Evolutionary conservation across 2,888 invertebrate species (phyloP), one percentile per base, ranked within the genome.

Genomic region (Tipula helvola): DNA sequence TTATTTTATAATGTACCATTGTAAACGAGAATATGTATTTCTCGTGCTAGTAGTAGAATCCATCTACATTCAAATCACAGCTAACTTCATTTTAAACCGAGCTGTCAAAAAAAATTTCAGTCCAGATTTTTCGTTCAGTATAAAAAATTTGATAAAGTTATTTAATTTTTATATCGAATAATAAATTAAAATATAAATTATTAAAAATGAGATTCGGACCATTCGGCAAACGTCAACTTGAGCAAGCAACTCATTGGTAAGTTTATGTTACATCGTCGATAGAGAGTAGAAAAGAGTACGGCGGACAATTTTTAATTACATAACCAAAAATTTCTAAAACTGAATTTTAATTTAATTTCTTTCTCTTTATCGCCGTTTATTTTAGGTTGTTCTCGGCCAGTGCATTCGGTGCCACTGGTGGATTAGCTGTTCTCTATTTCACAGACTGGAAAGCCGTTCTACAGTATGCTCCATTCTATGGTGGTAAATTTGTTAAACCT

Each of bases 391-490:
- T 95, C 18, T 94, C 95, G 5, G 93, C 93, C 18, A 89, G 91
- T 0, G 92, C 92, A 0, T 97, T 94, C 90, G 96, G 96, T 84
- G 93, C 93, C 47, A 92, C 94, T 0, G 94, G 93, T n/a, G 93
- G 93, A 87, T 89, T 93, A 36, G 92, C 92, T 0, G 88, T 95
- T 10, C 91, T 95, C 2, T 97, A 96, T 91, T 93, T 95, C 88
- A 96, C 96, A 0, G 97, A 97, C 90, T 97, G 97, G 97, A 95
- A 94, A 91, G 90, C 93, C 86, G 92, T 97, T 88, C 92, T 95
- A 86, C 93, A 94, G 88, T 94, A 95, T 90, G 91, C 97, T 88
- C 97, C 97, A 36, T 95, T 93, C 91, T 96, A 96, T 91, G 93
- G 93, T 89, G 93, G 94, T 88, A 96, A 96, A 91, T 97, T 94